Evolutionary conservation across 2,888 invertebrate genomes (phyloP), one percentile per base, ranked within the genome.

Genomic region (Drosophila borborema): DNA sequence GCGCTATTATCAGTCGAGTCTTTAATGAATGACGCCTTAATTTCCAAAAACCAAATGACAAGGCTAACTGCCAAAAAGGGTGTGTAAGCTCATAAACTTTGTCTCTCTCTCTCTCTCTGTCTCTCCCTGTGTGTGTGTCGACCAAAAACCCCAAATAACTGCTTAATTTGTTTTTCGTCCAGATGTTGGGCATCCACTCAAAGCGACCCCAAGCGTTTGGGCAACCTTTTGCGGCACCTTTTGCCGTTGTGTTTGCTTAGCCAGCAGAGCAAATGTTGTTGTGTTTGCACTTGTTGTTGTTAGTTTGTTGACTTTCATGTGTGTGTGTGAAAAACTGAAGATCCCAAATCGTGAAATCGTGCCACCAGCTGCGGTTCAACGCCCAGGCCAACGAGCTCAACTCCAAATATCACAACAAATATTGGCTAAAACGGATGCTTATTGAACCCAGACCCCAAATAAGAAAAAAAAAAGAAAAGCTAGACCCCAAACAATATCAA

Each of bases 111-210:
- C 28, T 6, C 28, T 28, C 28, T 28, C 28, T 28, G 3, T 28
- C 28, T 28, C 28, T 28, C 28, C 0, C 28, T 28, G 3, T 28
- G 5, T 28, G 41, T 66, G 31, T 55, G 49, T 28, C 63, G 65
- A 69, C 64, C 72, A 68, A 74, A 73, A 70, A 73, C 58, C 80
- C 85, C 77, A 89, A 87, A 89, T 85, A 85, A 89, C 85, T 84
- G 89, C 87, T 85, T 85, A 85, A 85, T 85, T 85, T 85, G 89
- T 89, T 89, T 79, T 86, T 58, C 68, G 64, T 46, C 58, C 68
- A 69, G 71, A 65, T 70, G 72, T 63, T 51, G 55, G 56, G 43
- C 54, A 68, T 46, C 71, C 64, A 40, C 63, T 53, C 46, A 64
- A 60, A 51, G 31, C 56, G 45, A 72, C 59, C 59, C 72, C 72